A percentile compares a stretch with the other conserved stretches of the same genome.
Conservation (phyloP, 2,888 invertebrate species). For the Heliconius charithonia region DNA sequence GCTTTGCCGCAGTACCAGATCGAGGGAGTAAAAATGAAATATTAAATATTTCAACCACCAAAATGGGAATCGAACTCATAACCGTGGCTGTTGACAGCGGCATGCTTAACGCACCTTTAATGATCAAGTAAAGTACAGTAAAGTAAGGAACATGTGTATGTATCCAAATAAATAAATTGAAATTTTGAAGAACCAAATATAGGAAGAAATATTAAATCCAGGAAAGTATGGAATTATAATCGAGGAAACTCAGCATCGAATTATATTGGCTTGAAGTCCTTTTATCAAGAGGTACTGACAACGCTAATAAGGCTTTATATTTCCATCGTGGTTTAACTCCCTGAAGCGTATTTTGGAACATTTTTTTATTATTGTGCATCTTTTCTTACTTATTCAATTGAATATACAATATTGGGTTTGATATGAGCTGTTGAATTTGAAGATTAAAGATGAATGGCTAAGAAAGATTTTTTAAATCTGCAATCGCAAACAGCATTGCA, state of each 20-base stretch:
- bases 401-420: neutral
- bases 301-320: constrained; percentile 34
- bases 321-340: constrained; percentile 12
- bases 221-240: constrained; percentile 23
- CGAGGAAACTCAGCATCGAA: constrained; percentile 29
- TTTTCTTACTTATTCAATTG: neutral
- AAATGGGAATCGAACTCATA: too few relatives aligned
- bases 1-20: too few relatives aligned
- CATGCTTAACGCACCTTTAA: neutral
- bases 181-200: neutral
- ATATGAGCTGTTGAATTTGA: too few relatives aligned
- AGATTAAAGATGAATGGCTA: too few relatives aligned
- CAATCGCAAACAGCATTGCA: too few relatives aligned
- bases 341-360: constrained; percentile 17
- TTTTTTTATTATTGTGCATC: constrained; percentile 3
- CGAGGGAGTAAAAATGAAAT: too few relatives aligned
- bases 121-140: too few relatives aligned
- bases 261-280: constrained; percentile 30
- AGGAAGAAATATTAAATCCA: neutral
- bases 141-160: too few relatives aligned
- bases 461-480: too few relatives aligned
- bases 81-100: too few relatives aligned
- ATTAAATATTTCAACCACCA: too few relatives aligned
- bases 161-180: too few relatives aligned
- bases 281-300: constrained; percentile 29